Percentiles rank a stretch among this genome's conserved stretches.
Conservation (phyloP, 2,113 vertebrate species). For the Nettapus auritus region DNA sequence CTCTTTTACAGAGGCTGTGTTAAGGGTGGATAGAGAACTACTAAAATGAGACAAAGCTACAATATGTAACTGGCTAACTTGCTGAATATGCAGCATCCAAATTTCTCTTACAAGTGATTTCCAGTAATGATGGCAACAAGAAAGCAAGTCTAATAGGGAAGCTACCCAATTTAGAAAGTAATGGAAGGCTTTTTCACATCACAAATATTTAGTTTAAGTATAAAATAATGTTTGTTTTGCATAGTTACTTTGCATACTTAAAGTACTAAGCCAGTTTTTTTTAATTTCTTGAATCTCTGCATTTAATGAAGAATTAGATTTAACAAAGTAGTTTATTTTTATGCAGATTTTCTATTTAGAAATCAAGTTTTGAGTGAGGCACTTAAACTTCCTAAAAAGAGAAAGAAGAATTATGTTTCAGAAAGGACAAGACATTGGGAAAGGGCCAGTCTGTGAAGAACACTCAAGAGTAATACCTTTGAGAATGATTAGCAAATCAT, state of each 20-base stretch:
- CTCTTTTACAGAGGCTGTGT: background rate
- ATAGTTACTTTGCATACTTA: background rate
- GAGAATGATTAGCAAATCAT: background rate
- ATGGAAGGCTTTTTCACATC: background rate
- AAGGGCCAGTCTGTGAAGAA: background rate
- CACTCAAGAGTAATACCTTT: background rate
- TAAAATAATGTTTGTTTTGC: background rate
- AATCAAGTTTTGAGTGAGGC: background rate
- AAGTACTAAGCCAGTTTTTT: constrained; percentile 18
- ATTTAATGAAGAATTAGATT: background rate
- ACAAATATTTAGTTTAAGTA: background rate
- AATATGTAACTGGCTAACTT: background rate
- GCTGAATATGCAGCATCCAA: background rate
- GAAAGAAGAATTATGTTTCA: background rate
- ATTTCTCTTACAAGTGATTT: background rate
- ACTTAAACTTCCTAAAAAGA: background rate
- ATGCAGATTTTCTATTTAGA: background rate
- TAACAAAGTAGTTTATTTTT: background rate
- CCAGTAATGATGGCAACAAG: background rate
- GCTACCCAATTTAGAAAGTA: background rate
- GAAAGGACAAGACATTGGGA: background rate
- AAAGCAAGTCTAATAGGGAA: background rate
- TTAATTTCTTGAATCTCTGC: background rate
- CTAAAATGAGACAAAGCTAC: background rate
- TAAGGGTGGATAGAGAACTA: background rate